Percentiles rank a stretch among this genome's conserved stretches.
Conservation (phyloP, 2,797 vertebrate genomes). For the Propithecus deckenii region DNA sequence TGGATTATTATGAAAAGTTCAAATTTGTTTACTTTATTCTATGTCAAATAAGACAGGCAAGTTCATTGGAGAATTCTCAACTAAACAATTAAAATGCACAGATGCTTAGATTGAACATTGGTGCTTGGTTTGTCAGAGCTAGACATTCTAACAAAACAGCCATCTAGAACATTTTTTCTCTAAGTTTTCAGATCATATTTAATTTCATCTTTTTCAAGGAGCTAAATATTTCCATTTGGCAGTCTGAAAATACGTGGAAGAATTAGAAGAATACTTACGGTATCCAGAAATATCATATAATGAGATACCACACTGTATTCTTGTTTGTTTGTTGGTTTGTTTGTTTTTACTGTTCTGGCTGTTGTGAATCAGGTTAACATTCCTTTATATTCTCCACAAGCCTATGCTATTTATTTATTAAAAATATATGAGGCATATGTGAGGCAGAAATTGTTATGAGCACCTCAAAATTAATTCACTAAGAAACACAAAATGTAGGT, state of each 20-base stretch:
- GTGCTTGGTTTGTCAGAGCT: not conserved
- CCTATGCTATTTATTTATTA: not conserved
- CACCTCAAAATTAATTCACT: not conserved
- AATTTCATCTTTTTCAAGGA: not conserved
- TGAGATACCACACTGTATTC: not conserved
- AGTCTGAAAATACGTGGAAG: not conserved
- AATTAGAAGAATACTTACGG: not conserved
- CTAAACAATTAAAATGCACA: not conserved
- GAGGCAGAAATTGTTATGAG: not conserved
- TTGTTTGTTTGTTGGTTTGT: not conserved
- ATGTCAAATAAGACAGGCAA: not conserved
- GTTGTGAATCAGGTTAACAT: not conserved
- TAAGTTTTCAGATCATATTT: not conserved
- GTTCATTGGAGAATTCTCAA: not conserved
- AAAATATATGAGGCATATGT: not conserved
- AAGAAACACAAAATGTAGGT: not conserved
- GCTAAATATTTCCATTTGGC: not conserved
- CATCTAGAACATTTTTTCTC: not conserved
- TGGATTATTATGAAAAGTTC: not conserved
- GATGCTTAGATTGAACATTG: not conserved
- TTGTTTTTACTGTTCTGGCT: not conserved
- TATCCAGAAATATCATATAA: not conserved
- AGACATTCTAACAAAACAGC: not conserved
- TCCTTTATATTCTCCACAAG: not conserved
- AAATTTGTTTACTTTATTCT: not conserved